Evolutionary conservation across 2,113 vertebrate species (phyloP).

Genomic region (Gobiocypris rarus): DNA sequence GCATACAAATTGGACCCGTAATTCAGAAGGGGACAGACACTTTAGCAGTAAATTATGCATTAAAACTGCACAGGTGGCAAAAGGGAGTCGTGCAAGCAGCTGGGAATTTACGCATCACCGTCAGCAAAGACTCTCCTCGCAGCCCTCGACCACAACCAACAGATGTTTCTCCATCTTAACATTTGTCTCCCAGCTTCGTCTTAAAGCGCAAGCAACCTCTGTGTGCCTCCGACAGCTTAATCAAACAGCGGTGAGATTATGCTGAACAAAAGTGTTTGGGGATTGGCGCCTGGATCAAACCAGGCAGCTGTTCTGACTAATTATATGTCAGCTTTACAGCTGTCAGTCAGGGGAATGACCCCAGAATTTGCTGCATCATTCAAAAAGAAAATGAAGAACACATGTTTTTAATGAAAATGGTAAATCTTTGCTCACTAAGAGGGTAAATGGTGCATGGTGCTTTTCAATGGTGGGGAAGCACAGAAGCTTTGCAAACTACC

Average conservation of each 20-base stretch:
- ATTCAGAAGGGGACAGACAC: conserved; percentile 47
- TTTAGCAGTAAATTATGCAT: conserved; percentile 60
- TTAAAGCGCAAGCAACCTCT: conserved; percentile 53
- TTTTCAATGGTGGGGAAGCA: not conserved
- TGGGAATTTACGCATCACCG: conserved; percentile 53
- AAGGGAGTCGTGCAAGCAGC: conserved; percentile 53
- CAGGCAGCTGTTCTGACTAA: conserved; percentile 51
- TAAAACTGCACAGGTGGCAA: conserved; percentile 61
- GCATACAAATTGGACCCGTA: conserved; percentile 39
- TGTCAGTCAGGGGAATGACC: conserved; percentile 37
- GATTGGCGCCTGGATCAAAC: conserved; percentile 29
- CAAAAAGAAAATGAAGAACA: conserved; percentile 19
- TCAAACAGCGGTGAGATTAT: conserved; percentile 47
- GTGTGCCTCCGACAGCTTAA: conserved; percentile 35
- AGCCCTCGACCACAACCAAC: conserved; percentile 50
- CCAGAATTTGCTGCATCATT: not conserved
- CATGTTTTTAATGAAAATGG: conserved; percentile 6
- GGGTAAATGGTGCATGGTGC: not conserved
- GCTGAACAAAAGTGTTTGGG: conserved; percentile 50
- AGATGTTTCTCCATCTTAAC: conserved; percentile 59
- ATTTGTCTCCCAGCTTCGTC: conserved; percentile 55
- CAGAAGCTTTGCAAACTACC: not conserved
- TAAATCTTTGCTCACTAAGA: not conserved
- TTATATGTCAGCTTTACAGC: conserved; percentile 46
- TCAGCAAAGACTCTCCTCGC: conserved; percentile 27